A percentile compares a stretch with the other conserved stretches of the same genome.
These are phyloP conservation scores for Ornithorhynchus anatinus DNA, from an alignment of 2,113 vertebrate genomes.

Conservation along the genomic window DNA sequence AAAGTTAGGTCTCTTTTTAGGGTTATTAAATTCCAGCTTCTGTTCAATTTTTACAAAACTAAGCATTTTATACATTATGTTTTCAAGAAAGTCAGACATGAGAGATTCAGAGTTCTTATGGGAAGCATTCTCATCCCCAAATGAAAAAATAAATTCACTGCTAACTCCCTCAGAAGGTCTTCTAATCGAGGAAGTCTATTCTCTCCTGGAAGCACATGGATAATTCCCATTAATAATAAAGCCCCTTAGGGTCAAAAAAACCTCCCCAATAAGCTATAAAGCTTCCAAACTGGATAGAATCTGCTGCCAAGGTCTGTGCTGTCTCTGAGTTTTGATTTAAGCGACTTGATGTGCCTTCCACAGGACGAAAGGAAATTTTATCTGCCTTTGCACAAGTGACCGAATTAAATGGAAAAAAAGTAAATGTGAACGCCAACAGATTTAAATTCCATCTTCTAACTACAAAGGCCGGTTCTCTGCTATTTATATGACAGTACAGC, in stretches of 20 bases:
- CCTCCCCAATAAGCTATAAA: conserved; percentile 18
- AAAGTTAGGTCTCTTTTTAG: conserved; percentile 25
- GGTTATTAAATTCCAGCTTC: conserved; percentile 10
- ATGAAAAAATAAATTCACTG: conserved; percentile 33
- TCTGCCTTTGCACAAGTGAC: neutral
- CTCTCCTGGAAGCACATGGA: conserved; percentile 16
- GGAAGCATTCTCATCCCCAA: conserved; percentile 54
- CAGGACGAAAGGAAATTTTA: neutral
- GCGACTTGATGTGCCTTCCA: neutral
- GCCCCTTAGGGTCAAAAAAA: conserved; percentile 1
- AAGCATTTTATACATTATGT: conserved; percentile 26
- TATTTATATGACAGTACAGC: neutral
- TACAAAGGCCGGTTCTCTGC: neutral
- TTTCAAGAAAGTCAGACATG: conserved; percentile 41
- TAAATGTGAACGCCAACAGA: neutral
- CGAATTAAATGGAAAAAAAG: neutral
- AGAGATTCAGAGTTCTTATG: conserved; percentile 55
- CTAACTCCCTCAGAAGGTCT: conserved; percentile 25
- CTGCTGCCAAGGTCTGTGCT: conserved; percentile 16
- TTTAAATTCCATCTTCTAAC: conserved; percentile 18
- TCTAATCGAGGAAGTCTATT: conserved; percentile 32
- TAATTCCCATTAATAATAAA: conserved; percentile 50
- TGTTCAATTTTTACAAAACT: conserved; percentile 54
- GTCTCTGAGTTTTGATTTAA: conserved; percentile 9
- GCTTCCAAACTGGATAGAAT: conserved; percentile 7